Evolutionary conservation across 2,113 vertebrate genomes (phyloP).

Genomic region (Actenoides lindsayi): DNA sequence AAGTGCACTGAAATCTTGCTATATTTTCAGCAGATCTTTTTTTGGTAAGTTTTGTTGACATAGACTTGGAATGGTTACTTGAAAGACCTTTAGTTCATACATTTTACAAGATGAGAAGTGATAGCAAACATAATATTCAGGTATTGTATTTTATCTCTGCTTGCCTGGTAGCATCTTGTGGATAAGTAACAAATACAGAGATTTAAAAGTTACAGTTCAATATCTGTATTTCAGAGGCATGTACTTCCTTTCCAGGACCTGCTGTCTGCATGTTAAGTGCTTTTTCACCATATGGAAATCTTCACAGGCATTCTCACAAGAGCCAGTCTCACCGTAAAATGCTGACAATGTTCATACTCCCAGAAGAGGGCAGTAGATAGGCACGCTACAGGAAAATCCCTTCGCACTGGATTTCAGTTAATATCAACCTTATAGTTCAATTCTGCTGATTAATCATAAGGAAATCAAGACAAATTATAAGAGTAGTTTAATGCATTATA

Average conservation of each 20-base stretch:
- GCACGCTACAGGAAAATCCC: background rate
- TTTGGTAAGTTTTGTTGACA: background rate
- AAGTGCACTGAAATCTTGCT: background rate
- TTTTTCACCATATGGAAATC: background rate
- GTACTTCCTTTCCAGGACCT: background rate
- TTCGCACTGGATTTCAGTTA: accelerated
- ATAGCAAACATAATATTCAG: background rate
- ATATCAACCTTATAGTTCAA: background rate
- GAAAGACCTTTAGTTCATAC: background rate
- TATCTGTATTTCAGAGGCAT: background rate
- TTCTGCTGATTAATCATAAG: background rate
- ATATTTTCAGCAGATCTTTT: background rate
- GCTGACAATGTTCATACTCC: background rate
- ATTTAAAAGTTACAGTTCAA: background rate
- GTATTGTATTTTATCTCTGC: background rate
- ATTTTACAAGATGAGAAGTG: background rate
- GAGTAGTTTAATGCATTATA: background rate
- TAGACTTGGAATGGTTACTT: background rate
- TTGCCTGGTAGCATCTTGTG: background rate
- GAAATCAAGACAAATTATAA: background rate
- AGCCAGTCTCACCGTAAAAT: background rate
- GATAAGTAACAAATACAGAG: background rate
- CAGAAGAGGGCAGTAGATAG: background rate
- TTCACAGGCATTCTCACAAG: accelerated
- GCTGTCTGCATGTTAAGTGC: too few species aligned